Percentiles rank a stretch among this genome's conserved stretches.
Evolutionary conservation across 2,797 vertebrate species (phyloP).

Genomic region (Arvicola amphibius): DNA sequence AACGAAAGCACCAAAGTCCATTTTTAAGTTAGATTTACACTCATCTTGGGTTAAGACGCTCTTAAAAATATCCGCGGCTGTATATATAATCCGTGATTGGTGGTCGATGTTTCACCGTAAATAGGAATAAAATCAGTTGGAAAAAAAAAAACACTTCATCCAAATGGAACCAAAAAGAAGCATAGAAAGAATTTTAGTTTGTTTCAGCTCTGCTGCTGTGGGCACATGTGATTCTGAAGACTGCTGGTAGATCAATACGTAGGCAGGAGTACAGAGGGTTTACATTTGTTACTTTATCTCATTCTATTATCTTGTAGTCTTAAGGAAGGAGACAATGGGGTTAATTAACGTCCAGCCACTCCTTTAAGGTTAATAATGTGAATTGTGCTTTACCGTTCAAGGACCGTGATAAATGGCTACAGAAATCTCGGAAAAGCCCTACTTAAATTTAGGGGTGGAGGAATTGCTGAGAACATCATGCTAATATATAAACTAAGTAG

Average conservation of each 20-base stretch:
- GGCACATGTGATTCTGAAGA: background rate
- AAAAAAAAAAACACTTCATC: background rate
- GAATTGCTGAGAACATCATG: background rate
- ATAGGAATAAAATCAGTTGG: slow-evolving; percentile 5
- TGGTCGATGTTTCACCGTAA: slow-evolving; percentile 15
- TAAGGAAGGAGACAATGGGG: background rate
- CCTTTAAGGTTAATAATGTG: slow-evolving; percentile 32
- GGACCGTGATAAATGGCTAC: background rate
- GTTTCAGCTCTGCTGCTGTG: background rate
- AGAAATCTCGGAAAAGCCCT: slow-evolving; percentile 27
- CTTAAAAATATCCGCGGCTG: slow-evolving; percentile 18
- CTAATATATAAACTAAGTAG: slow-evolving; percentile 18
- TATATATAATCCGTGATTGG: background rate
- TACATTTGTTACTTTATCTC: background rate
- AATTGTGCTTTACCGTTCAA: slow-evolving; percentile 30
- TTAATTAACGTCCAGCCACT: background rate
- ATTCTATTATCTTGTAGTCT: background rate
- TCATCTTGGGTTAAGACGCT: background rate
- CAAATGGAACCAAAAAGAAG: background rate
- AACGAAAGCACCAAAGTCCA: slow-evolving; percentile 43
- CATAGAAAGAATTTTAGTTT: background rate
- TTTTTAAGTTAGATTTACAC: slow-evolving; percentile 52
- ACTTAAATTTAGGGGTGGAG: background rate
- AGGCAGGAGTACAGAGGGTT: background rate
- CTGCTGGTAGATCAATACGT: background rate